Conservation (phyloP, 1,140 invertebrate genomes). For the Camponotus pennsylvanicus region DNA sequence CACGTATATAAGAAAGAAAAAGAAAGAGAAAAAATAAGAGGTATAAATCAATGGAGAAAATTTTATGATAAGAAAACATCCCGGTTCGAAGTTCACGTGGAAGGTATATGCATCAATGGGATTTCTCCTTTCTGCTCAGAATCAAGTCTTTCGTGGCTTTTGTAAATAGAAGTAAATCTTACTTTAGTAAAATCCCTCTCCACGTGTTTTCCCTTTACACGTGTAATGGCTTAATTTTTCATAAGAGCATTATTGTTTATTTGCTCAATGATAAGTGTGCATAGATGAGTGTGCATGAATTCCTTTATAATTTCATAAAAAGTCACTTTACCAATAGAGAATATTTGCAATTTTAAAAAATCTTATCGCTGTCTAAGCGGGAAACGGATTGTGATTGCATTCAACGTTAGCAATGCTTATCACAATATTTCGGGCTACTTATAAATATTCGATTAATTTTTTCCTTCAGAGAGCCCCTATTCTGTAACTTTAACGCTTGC, state of each 20-base stretch:
- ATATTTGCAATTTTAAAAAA: background rate
- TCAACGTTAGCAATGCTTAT: constrained; percentile 42
- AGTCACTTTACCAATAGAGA: background rate
- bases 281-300: background rate
- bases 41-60: no score
- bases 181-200: background rate
- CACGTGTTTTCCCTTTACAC: no score
- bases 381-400: background rate
- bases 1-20: no score
- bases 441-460: constrained; percentile 39
- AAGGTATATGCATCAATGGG: no score
- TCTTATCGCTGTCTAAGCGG: constrained; percentile 62
- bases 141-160: background rate
- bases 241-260: background rate
- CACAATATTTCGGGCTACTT: constrained; percentile 14
- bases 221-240: constrained; percentile 9
- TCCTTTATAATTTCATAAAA: constrained; percentile 21
- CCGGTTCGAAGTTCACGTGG: no score
- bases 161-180: background rate
- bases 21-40: no score
- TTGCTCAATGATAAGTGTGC: background rate
- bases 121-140: background rate
- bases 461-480: background rate
- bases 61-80: no score
- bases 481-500: no score